These are phyloP conservation scores for Lagorchestes hirsutus DNA, from an alignment of 2,797 vertebrate genomes.

Conservation along the genomic window DNA sequence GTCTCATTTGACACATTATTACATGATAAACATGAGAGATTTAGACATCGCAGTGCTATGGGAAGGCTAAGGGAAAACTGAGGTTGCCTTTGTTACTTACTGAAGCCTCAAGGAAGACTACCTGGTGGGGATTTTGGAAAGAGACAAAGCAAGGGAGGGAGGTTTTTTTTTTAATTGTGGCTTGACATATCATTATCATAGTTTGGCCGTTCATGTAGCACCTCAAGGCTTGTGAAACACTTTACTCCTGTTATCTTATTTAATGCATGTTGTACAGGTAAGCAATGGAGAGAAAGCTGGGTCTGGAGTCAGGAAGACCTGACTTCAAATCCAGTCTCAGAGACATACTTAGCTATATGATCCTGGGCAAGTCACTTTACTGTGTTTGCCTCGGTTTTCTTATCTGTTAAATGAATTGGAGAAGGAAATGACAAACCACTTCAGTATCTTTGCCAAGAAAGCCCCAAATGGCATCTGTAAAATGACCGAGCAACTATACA, in stretches of 20 bases:
- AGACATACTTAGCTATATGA: not conserved
- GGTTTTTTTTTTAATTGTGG: not conserved
- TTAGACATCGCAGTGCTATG: not conserved
- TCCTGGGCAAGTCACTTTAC: not conserved
- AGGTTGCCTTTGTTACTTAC: not conserved
- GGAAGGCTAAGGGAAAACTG: not conserved
- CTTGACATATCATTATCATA: not conserved
- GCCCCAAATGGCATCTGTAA: not conserved
- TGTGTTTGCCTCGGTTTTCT: not conserved
- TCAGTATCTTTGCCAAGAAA: not conserved
- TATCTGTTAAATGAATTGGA: not conserved
- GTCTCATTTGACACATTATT: not conserved
- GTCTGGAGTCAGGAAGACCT: not conserved
- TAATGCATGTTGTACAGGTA: not conserved
- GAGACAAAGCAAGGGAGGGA: not conserved
- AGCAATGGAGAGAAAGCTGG: not conserved
- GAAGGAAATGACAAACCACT: not conserved
- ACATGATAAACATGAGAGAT: not conserved
- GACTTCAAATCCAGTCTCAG: not conserved
- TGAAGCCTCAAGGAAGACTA: not conserved
- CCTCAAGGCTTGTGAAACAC: not conserved
- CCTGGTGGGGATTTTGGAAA: not conserved
- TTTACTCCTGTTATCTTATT: not conserved
- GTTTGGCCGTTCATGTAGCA: not conserved
- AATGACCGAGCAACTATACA: not conserved